Evolutionary conservation across 2,113 vertebrate genomes (phyloP), one percentile per base, ranked within the genome.

Genomic region (Pseudopodoces humilis): DNA sequence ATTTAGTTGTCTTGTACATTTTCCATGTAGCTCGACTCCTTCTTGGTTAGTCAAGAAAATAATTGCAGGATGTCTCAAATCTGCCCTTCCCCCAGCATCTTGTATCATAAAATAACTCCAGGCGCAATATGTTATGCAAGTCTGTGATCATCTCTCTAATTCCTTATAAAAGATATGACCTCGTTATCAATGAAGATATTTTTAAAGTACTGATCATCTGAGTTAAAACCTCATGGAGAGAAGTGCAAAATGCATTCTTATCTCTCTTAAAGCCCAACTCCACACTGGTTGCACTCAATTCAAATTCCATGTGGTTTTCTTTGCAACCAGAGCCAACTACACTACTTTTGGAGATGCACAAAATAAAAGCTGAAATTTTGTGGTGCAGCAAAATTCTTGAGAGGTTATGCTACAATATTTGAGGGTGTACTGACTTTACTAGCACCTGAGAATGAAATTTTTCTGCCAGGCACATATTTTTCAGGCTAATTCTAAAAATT

Each of bases 111-210:
- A 97, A 96, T 95, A 96, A 92, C 95, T 95, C 75, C 72, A 93
- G 83, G 93, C 94, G 25, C 93, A 97, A 93, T 95, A 94, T 96
- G 93, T 94, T 97, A 93, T 90, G 72, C 90, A 95, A 96, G 90
- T 88, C 95, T 97, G 90, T 72, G 78, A 96, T 96, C 96, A 94
- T 94, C 91, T 59, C 68, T 93, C 95, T 97, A 95, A 96, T 97
- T 97, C 96, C 95, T 96, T 96, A 95, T 94, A 96, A 96, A 94
- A 96, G 94, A 95, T 87, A 90, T 95, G 95, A 96, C 93, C 94
- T 92, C 2, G 95, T 95, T 97, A 96, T 95, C 95, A 96, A 94
- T 96, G 76, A 92, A 89, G 94, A 89, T 97, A 96, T 97, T 94
- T 97, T 97, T 96, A 96, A 96, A 93, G 37, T 59, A 93, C 79